Conservation (phyloP, 2,113 vertebrate species). For the Marcusenius ussheri region DNA sequence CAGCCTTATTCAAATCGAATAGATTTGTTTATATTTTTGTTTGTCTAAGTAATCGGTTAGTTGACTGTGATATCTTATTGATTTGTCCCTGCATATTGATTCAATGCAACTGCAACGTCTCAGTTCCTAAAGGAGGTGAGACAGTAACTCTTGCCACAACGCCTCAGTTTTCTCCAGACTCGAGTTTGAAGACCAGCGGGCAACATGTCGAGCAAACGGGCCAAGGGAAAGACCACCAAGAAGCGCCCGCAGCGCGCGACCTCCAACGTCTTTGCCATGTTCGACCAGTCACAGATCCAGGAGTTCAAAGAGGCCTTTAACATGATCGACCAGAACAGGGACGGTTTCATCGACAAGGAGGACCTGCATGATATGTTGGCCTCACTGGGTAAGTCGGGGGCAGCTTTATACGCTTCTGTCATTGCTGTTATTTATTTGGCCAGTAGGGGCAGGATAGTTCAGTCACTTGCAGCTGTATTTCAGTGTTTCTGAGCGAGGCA, state of each 20-base stretch:
- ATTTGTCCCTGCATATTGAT: not conserved
- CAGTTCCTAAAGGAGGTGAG: not conserved
- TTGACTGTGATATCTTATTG: not conserved
- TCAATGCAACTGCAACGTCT: not conserved
- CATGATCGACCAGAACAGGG: slow-evolving; percentile 91
- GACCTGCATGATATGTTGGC: slow-evolving; percentile 89
- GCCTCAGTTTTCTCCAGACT: not conserved
- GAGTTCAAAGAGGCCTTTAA: slow-evolving; percentile 94
- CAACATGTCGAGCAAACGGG: slow-evolving; percentile 89
- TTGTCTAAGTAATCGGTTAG: not conserved
- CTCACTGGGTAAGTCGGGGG: slow-evolving; percentile 67
- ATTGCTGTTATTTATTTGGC: not conserved
- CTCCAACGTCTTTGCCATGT: slow-evolving; percentile 90
- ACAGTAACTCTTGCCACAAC: not conserved
- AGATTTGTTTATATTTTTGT: not conserved
- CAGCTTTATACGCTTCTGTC: not conserved
- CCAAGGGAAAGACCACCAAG: slow-evolving; percentile 91
- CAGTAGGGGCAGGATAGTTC: not conserved
- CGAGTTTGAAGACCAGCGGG: not conserved
- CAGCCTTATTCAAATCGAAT: not conserved
- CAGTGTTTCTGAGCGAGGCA: not conserved
- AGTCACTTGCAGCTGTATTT: not conserved
- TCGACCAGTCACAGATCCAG: slow-evolving; percentile 88
- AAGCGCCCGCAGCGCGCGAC: slow-evolving; percentile 89
- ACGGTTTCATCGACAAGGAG: slow-evolving; percentile 88